These are phyloP conservation scores for Sycophila texana DNA, from an alignment of 2,888 invertebrate species.

Conservation along the genomic window DNA sequence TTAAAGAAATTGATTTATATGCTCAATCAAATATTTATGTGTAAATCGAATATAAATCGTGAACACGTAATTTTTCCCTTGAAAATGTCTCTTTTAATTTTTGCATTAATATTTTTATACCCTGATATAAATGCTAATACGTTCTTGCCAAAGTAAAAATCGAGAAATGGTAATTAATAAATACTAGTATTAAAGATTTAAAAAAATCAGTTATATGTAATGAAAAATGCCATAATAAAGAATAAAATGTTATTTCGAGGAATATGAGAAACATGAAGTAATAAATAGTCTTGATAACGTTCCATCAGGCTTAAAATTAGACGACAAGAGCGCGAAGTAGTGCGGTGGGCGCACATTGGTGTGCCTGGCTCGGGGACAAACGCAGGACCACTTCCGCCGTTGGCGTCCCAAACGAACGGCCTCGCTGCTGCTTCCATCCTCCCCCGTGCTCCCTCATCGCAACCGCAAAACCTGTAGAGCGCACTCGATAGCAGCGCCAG, in stretches of 20 bases:
- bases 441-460: not conserved
- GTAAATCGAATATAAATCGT: no score
- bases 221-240: not conserved
- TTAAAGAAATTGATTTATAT: no score
- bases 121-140: not conserved
- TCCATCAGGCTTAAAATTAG: constrained; percentile 6
- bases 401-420: no score
- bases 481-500: constrained; percentile 17
- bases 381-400: constrained; percentile 25
- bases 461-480: constrained; percentile 36
- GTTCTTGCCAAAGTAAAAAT: no score
- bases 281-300: constrained; percentile 31
- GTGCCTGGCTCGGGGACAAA: constrained; percentile 28
- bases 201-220: no score
- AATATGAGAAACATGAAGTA: not conserved
- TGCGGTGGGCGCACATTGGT: not conserved
- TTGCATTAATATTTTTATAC: no score
- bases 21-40: no score
- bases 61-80: no score
- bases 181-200: no score
- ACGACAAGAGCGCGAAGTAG: not conserved
- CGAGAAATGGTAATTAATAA: no score
- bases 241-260: not conserved
- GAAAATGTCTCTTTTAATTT: no score
- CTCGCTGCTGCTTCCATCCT: not conserved